These are phyloP conservation scores for Gallinago stenura DNA, from an alignment of 2,797 vertebrate genomes.

Conservation along the genomic window DNA sequence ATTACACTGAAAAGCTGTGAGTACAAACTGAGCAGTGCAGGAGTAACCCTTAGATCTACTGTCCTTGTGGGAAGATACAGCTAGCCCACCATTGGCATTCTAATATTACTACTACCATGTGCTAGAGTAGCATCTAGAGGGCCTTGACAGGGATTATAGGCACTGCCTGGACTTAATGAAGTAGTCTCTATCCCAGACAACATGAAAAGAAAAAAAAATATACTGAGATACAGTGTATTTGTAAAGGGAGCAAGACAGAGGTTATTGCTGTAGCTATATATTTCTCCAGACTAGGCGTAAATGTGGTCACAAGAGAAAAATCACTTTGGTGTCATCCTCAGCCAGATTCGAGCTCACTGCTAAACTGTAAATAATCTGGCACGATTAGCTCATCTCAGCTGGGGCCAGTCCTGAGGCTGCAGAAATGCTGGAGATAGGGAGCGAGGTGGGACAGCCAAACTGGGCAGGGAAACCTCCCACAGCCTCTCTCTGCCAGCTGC, in stretches of 20 bases:
- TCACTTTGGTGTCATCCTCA: not conserved
- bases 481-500: not conserved
- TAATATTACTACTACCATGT: not conserved
- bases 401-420: not conserved
- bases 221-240: not conserved
- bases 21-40: not conserved
- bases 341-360: not conserved
- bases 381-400: not conserved
- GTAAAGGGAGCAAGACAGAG: not conserved
- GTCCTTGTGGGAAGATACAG: not conserved
- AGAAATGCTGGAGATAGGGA: not conserved
- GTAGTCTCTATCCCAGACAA: not conserved
- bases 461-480: not conserved
- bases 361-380: conserved; percentile 6
- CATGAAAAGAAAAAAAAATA: not conserved
- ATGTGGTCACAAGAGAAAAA: not conserved
- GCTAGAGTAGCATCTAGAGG: not conserved
- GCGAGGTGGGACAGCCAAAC: not conserved
- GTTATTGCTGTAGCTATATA: not conserved
- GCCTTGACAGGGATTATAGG: not conserved
- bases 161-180: not conserved
- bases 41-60: not conserved
- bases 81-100: not conserved
- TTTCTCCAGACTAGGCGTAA: not conserved
- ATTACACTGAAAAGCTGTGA: not conserved